phyloP scores from a whole-genome alignment of 2,113 vertebrate genomes.

The Vulpes vulpes region DNA sequence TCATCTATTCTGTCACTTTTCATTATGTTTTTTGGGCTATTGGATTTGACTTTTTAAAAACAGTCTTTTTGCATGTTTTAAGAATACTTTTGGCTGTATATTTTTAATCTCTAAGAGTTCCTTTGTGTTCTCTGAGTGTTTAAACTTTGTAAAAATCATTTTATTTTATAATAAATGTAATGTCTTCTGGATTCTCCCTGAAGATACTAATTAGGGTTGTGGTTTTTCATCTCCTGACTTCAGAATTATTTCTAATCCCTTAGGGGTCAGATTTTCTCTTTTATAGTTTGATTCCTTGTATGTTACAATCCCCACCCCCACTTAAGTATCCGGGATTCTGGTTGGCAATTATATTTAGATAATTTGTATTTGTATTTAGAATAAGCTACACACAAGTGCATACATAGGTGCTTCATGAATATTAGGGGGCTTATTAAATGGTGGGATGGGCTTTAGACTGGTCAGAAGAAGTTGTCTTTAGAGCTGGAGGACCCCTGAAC shows the following conservation, averaged over 20 bases:
- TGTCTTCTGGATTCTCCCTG: neutral
- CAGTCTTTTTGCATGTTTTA: neutral
- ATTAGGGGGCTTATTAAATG: neutral
- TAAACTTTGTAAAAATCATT: neutral
- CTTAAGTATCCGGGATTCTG: neutral
- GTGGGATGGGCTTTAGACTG: neutral
- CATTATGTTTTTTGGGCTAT: neutral
- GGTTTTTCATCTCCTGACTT: neutral
- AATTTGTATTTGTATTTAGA: neutral
- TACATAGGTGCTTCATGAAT: neutral
- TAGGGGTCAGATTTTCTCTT: neutral
- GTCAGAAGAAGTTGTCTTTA: neutral
- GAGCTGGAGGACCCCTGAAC: neutral
- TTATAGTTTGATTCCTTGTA: neutral
- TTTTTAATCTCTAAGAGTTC: slow-evolving; percentile 10
- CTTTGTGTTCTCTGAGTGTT: neutral
- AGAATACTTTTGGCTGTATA: neutral
- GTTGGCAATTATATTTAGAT: neutral
- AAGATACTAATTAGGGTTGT: neutral
- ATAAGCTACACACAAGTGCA: neutral
- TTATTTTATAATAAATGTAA: neutral
- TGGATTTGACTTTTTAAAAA: slow-evolving; percentile 6
- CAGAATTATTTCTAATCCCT: neutral
- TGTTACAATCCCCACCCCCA: neutral
- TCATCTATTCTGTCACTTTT: neutral